These are phyloP conservation scores for Engystomops pustulosus DNA, from an alignment of 2,113 vertebrate species.

Conservation along the genomic window DNA sequence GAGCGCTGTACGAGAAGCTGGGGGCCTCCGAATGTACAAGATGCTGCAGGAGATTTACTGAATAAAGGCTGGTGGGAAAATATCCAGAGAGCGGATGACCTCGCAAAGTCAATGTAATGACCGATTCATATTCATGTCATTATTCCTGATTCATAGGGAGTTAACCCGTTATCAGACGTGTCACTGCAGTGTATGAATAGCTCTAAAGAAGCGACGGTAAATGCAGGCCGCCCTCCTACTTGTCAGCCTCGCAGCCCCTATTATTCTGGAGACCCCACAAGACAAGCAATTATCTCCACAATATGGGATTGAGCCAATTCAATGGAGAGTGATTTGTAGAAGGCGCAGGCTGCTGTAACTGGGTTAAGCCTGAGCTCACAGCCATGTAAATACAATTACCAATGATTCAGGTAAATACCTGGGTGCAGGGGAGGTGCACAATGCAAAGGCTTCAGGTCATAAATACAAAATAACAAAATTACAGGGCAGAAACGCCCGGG, in stretches of 20 bases:
- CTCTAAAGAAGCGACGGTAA: background rate
- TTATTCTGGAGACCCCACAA: background rate
- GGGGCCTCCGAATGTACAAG: conserved; percentile 3
- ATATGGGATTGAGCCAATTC: background rate
- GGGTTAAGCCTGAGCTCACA: background rate
- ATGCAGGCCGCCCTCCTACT: background rate
- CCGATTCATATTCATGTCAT: conserved; percentile 38
- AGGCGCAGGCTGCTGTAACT: background rate
- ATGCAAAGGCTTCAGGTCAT: background rate
- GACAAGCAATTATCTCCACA: background rate
- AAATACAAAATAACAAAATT: conserved; percentile 1
- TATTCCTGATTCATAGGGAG: background rate
- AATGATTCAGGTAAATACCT: conserved; percentile 22
- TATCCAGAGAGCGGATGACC: conserved; percentile 6
- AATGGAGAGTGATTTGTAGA: background rate
- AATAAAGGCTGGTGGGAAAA: conserved; percentile 17
- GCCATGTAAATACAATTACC: conserved; percentile 27
- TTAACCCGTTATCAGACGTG: background rate
- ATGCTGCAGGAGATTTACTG: background rate
- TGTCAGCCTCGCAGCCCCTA: background rate
- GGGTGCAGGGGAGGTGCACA: background rate
- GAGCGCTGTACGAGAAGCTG: background rate
- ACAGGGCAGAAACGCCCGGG: background rate
- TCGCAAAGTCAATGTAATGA: conserved; percentile 30
- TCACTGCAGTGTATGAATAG: background rate